A percentile compares a stretch with the other conserved stretches of the same genome.
Conservation (phyloP, 2,888 invertebrate genomes). For the Oligia strigilis region DNA sequence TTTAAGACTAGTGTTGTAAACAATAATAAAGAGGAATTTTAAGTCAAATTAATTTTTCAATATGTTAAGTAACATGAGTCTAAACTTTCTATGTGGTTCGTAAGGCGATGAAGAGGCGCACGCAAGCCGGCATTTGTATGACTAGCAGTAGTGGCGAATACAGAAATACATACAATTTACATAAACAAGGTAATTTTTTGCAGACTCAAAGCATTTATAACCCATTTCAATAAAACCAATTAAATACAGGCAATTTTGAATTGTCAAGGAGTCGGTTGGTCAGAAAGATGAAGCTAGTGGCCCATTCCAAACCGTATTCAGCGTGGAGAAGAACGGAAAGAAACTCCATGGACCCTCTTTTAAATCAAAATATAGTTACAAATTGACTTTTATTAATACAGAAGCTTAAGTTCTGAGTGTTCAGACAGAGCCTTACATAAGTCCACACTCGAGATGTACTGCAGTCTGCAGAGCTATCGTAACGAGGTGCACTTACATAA, state of each 20-base stretch:
- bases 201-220: neutral
- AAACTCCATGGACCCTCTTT: neutral
- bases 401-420: constrained; percentile 16
- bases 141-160: neutral
- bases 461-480: constrained; percentile 25
- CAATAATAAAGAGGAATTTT: neutral
- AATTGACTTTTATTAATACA: neutral
- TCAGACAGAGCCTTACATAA: constrained; percentile 25
- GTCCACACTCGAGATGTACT: constrained; percentile 9
- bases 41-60: neutral
- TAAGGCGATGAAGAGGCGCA: neutral
- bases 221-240: neutral
- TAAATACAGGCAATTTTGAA: neutral
- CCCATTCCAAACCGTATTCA: neutral
- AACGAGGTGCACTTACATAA: constrained; percentile 42
- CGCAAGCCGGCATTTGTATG: neutral
- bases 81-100: neutral
- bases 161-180: neutral
- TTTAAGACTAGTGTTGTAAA: neutral
- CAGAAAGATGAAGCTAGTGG: neutral
- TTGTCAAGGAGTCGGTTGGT: too few relatives aligned
- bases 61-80: neutral
- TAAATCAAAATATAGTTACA: neutral
- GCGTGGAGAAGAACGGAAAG: neutral
- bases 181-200: neutral